Evolutionary conservation across 1,140 invertebrate genomes (phyloP), one percentile per base, ranked within the genome.

Genomic region (Zophobas morio): DNA sequence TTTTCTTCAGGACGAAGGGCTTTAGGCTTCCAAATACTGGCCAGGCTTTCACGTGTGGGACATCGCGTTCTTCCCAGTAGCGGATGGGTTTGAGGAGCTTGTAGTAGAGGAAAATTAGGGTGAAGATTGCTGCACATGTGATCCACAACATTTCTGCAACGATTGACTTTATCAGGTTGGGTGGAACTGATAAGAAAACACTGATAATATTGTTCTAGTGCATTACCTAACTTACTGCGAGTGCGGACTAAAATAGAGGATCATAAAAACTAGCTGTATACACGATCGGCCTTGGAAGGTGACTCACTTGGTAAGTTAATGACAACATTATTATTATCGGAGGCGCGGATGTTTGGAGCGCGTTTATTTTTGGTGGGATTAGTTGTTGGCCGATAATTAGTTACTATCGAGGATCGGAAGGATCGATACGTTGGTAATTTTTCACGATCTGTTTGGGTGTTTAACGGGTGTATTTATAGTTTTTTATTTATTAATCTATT

Each of bases 21-120:
- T 70, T 77, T 5, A 63, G 5, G 46, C 73, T 76, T 39, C 78
- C 78, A 47, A 79, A 39, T 1, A 79, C 1, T 34, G 77, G 40
- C 75, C 75, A 77, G 8, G 78, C 63, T 39, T 35, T 77, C 1
- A 39, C 51, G 33, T 79, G 78, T 1, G 39, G 5, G 1, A 77
- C 78, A 20, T 76, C 78, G 20, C 42, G 36, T 20, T 70, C 74
- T 75, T 77, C 70, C 78, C 78, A 79, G 49, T 77, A 74, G n/a
- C 47, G 66, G 33, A 46, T 54, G 8, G 78, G 78, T 74, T 77
- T 79, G 1, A 66, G 20, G 1, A 66, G 3, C 33, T 66, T 66
- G 20, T 66, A 66, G 6, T 66, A 66, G 32, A 20, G 3, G 6
- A 6, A 42, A 40, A 66, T 36, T 20, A 37, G n/a, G 20, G 39